Conservation (phyloP, 2,888 invertebrate species). For the Linyphia triangularis region DNA sequence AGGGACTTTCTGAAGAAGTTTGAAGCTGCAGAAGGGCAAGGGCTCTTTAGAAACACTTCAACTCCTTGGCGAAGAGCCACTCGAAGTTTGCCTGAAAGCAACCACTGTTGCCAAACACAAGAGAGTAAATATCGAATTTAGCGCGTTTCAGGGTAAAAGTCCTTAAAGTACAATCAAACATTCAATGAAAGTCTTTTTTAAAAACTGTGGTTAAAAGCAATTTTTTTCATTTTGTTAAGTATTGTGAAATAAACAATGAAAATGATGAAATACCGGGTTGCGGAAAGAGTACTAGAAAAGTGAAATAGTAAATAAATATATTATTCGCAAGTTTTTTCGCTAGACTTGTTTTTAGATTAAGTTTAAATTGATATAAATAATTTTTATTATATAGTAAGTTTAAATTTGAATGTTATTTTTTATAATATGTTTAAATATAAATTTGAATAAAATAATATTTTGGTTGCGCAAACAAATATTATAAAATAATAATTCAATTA, state of each 20-base stretch:
- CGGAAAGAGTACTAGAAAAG: too few species aligned
- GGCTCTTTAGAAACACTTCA: conserved; percentile 29
- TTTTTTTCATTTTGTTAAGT: neutral
- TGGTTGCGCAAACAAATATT: too few species aligned
- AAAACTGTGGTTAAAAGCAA: neutral
- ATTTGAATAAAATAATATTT: too few species aligned
- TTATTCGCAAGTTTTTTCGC: too few species aligned
- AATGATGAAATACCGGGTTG: neutral
- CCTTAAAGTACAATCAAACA: neutral
- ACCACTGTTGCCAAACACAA: conserved; percentile 35
- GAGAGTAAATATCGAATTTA: conserved; percentile 33
- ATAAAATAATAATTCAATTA: too few species aligned
- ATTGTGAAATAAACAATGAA: too few species aligned
- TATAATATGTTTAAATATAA: too few species aligned
- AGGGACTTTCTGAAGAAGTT: conserved; percentile 5
- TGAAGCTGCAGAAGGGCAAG: conserved; percentile 25
- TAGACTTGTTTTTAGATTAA: too few species aligned
- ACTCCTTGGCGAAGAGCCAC: neutral
- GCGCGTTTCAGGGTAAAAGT: neutral
- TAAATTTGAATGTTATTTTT: too few species aligned
- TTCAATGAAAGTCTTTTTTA: neutral
- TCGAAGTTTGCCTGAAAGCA: conserved; percentile 38
- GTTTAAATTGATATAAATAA: too few species aligned
- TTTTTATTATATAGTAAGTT: too few species aligned
- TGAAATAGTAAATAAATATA: too few species aligned